A percentile compares a stretch with the other conserved stretches of the same genome.
Evolutionary conservation across 2,113 vertebrate genomes (phyloP).

Genomic region (Podocnemis expansa): DNA sequence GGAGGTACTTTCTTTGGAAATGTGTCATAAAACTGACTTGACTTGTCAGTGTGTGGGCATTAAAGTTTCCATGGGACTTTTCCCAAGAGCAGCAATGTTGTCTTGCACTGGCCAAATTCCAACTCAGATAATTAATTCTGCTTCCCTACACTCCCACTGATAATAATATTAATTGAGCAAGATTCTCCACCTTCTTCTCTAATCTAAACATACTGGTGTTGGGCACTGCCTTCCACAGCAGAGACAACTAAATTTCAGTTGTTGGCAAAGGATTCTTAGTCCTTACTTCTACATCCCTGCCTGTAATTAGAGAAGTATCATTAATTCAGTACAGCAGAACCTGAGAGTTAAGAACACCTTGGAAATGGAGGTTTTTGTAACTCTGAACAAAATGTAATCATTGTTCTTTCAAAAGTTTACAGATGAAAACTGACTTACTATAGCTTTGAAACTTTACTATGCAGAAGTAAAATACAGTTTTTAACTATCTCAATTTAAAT

Average conservation of each 20-base stretch:
- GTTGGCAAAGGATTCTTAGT: background rate
- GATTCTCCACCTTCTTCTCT: background rate
- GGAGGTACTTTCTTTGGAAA: background rate
- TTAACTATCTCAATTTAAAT: too few relatives aligned
- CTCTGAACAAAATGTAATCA: too few relatives aligned
- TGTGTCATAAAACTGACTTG: background rate
- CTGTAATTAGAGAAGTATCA: background rate
- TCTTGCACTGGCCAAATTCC: background rate
- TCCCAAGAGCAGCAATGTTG: background rate
- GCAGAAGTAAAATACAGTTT: too few relatives aligned
- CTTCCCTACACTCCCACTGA: background rate
- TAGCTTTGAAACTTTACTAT: too few relatives aligned
- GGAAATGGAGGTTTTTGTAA: too few relatives aligned
- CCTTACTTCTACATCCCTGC: background rate
- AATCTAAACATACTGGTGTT: background rate
- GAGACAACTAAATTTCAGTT: background rate
- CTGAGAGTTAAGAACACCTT: too few relatives aligned
- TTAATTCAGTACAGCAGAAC: background rate
- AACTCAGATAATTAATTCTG: background rate
- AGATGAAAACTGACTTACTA: too few relatives aligned
- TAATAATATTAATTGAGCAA: background rate
- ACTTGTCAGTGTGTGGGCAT: background rate
- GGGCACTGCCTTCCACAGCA: background rate
- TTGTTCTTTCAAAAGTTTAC: too few relatives aligned
- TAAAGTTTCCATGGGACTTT: background rate